Evolutionary conservation across 2,113 vertebrate species (phyloP), one percentile per base, ranked within the genome.

Genomic region (Phalacrocorax pelagicus): DNA sequence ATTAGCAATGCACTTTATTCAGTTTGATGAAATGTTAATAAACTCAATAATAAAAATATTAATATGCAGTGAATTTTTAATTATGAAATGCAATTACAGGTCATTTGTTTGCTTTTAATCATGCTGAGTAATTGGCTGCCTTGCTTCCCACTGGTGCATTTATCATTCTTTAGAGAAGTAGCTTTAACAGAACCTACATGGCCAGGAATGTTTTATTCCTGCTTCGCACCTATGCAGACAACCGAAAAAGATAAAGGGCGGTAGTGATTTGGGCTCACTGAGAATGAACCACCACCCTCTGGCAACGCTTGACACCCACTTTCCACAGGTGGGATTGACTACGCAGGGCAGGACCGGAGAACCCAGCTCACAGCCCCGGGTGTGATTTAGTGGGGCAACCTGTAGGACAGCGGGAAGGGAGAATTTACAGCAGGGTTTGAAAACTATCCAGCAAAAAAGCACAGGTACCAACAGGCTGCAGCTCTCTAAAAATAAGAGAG

Each of bases 71-170:
- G 21, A 30, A 65, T 59, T 78, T 40, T 78, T 88, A 92, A 78
- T 92, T 77, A 65, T 7, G 29, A 71, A 88, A 83, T 3, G 13
- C 51, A 83, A 88, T 83, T 78, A 71, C 1, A 65, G 72, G 78
- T 65, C 91, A 78, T 59, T 82, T 87, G 65, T 77, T 88, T 72
- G 84, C 79, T 88, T 88, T 88, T 65, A 63, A 88, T 88, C 85
- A 72, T 0, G 58, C 71, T 27, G 71, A 65, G 52, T 65, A 88
- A 92, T 71, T 59, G 65, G 51, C 52, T 83, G 34, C 78, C 51
- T 46, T 5, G 51, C 63, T 58, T 78, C 78, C 58, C 51, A 15
- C 36, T 14, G 61, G 26, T n/a, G 34, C 30, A 61, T 88, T 83
- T 47, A 42, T 66, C 54, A 55, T 55, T 55, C 52, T 54, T 44